Evolutionary conservation across 2,113 vertebrate species (phyloP).

Genomic region (Perccottus glenii): DNA sequence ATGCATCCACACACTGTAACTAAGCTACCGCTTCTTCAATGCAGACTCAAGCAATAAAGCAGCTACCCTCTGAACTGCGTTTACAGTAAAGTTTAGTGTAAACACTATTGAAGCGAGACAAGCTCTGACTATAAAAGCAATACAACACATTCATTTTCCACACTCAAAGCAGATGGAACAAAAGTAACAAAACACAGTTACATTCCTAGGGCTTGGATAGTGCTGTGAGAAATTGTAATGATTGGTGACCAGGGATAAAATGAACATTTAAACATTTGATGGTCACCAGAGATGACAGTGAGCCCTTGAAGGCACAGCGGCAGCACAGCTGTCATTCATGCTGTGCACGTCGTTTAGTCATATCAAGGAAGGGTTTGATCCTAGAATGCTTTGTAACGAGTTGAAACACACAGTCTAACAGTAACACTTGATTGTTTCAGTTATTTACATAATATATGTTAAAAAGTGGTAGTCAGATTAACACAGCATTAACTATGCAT

Average conservation of each 20-base stretch:
- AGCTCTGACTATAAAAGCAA: not conserved
- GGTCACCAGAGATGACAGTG: conserved; percentile 13
- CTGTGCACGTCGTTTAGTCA: not conserved
- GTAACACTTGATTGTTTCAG: too few species aligned
- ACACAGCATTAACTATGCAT: too few species aligned
- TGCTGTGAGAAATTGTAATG: conserved; percentile 10
- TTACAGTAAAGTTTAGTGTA: not conserved
- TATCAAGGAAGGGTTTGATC: conserved; percentile 7
- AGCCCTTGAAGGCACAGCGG: conserved; percentile 2
- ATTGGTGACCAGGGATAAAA: not conserved
- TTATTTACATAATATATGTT: too few species aligned
- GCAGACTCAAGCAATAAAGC: not conserved
- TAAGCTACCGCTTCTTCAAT: conserved; percentile 10
- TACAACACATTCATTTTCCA: not conserved
- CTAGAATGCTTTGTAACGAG: not conserved
- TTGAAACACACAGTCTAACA: not conserved
- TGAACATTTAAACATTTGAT: not conserved
- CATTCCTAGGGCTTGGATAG: not conserved
- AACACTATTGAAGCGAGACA: not conserved
- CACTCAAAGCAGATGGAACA: not conserved
- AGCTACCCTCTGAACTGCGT: conserved; percentile 5
- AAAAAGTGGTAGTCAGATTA: too few species aligned
- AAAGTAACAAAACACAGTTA: not conserved
- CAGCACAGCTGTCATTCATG: conserved; percentile 11
- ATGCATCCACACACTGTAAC: conserved; percentile 30